Conservation (phyloP, 2,113 vertebrate genomes). For the Piaya cayana region DNA sequence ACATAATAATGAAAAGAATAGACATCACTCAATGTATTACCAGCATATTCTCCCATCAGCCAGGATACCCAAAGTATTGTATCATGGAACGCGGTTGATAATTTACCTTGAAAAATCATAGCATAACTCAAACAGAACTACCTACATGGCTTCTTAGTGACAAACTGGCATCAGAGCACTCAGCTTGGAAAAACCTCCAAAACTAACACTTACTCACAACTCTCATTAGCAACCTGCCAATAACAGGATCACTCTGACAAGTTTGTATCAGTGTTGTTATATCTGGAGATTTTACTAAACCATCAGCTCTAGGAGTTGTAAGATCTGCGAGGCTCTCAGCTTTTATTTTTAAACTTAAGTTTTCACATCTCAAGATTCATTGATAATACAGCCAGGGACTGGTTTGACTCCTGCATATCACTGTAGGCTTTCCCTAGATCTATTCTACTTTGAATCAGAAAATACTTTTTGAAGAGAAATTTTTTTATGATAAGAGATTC, state of each 20-base stretch:
- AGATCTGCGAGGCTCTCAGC: not conserved
- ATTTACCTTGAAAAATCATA: not conserved
- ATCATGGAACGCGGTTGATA: not conserved
- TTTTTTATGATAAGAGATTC: not conserved
- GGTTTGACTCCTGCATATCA: not conserved
- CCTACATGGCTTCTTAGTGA: not conserved
- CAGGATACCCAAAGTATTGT: not conserved
- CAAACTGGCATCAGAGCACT: not conserved
- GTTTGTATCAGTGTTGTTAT: not conserved
- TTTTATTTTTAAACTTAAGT: not conserved
- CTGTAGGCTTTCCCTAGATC: not conserved
- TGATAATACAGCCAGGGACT: not conserved
- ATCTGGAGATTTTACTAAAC: not conserved
- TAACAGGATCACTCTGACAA: not conserved
- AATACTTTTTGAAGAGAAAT: not conserved
- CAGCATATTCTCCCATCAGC: not conserved
- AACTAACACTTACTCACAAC: not conserved
- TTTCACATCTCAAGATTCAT: not conserved
- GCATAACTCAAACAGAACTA: not conserved
- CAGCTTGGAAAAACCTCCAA: not conserved
- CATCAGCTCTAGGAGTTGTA: not conserved
- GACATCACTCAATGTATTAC: not conserved
- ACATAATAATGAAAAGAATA: rapidly evolving
- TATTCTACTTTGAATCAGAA: not conserved
- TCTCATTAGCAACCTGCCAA: not conserved